phyloP scores from a whole-genome alignment of 2,797 vertebrate genomes.

The Pseudocheirus occidentalis region DNA sequence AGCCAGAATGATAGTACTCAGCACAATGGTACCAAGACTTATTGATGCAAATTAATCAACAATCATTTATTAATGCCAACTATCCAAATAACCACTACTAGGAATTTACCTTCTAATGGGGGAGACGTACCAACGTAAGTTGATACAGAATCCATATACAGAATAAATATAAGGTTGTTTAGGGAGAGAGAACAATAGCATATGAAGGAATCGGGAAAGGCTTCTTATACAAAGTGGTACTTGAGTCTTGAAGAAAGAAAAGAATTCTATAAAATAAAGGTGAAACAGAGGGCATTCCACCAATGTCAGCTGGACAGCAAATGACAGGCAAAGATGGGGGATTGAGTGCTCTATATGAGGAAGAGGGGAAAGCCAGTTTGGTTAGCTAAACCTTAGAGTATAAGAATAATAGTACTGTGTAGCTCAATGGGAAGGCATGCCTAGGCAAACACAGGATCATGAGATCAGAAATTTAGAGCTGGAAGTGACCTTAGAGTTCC shows the following conservation, averaged over 20 bases:
- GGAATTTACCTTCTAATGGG: not conserved
- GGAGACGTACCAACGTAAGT: not conserved
- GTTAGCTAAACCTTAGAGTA: not conserved
- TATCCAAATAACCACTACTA: not conserved
- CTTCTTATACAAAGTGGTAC: not conserved
- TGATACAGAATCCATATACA: not conserved
- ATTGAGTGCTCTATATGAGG: not conserved
- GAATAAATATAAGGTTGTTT: not conserved
- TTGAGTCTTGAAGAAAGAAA: not conserved
- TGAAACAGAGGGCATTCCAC: not conserved
- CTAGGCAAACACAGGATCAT: not conserved
- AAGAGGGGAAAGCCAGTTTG: not conserved
- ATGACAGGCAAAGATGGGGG: not conserved
- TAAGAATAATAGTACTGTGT: not conserved
- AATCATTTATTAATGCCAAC: not conserved
- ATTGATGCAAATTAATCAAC: not conserved
- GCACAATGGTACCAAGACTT: not conserved
- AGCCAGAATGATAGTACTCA: not conserved
- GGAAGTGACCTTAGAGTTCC: not conserved
- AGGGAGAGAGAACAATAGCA: not conserved
- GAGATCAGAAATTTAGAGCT: not conserved
- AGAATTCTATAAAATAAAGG: not conserved
- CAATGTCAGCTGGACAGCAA: not conserved
- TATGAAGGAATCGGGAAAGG: not conserved
- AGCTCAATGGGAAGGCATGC: not conserved